A percentile compares a stretch with the other conserved stretches of the same genome.
phyloP scores from a whole-genome alignment of 2,113 vertebrate species.

The Talpa occidentalis region DNA sequence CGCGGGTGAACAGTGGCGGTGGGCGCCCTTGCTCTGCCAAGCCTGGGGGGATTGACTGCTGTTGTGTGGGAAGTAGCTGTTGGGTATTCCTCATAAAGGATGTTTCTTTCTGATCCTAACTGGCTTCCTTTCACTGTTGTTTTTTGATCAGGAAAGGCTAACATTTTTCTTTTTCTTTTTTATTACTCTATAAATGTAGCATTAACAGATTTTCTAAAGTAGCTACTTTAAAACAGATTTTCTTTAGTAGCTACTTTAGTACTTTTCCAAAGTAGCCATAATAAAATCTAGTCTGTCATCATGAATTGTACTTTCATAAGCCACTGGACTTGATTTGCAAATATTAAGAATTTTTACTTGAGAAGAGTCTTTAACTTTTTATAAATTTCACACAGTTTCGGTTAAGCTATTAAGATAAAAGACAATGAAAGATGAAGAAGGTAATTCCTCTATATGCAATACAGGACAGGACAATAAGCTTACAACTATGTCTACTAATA shows the following conservation, averaged over 20 bases:
- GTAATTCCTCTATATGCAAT: background rate
- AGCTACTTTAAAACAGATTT: too few relatives aligned
- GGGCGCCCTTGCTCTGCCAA: background rate
- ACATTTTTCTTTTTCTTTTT: constrained; percentile 25
- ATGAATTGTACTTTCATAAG: background rate
- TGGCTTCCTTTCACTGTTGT: background rate
- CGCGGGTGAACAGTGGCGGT: background rate
- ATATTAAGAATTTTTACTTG: background rate
- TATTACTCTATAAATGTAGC: background rate
- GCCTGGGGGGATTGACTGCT: background rate
- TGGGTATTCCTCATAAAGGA: background rate
- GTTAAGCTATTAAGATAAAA: constrained; percentile 4
- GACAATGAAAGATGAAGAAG: constrained; percentile 2
- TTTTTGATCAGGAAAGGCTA: background rate
- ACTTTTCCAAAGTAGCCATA: background rate
- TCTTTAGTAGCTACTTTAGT: too few relatives aligned
- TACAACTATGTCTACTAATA: background rate
- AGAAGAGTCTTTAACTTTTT: constrained; percentile 10
- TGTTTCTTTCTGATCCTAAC: constrained; percentile 32
- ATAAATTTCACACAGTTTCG: background rate
- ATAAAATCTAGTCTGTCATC: background rate
- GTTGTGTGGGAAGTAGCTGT: background rate
- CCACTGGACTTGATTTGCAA: constrained; percentile 1
- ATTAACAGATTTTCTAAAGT: constrained; percentile 38
- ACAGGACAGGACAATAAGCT: background rate